Conservation (phyloP, 2,888 invertebrate species). For the Trichogramma evanescens region DNA sequence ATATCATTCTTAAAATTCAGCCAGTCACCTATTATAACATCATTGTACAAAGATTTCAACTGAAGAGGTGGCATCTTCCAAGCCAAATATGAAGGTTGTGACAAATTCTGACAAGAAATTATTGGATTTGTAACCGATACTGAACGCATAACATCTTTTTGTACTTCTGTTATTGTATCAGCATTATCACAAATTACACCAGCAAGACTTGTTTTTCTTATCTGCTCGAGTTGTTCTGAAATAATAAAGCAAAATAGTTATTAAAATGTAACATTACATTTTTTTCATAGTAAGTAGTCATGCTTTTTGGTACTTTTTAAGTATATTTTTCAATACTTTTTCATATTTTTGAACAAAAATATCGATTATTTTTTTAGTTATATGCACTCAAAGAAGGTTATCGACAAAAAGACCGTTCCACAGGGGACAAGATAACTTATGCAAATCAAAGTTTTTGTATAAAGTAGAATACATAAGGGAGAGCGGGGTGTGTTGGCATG, state of each 20-base stretch:
- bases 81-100: slow-evolving; percentile 51
- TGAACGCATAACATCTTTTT: slow-evolving; percentile 65
- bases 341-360: not conserved
- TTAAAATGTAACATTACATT: not conserved
- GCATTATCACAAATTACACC: slow-evolving; percentile 73
- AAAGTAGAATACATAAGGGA: too few species aligned
- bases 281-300: not conserved
- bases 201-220: slow-evolving; percentile 69
- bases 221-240: slow-evolving; percentile 69
- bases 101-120: slow-evolving; percentile 59
- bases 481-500: too few species aligned
- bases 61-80: slow-evolving; percentile 48
- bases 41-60: not conserved
- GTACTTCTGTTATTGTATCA: slow-evolving; percentile 57
- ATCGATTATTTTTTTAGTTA: not conserved
- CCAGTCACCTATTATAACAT: slow-evolving; percentile 8
- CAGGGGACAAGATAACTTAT: too few species aligned
- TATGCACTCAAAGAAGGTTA: too few species aligned
- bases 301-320: not conserved
- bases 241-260: slow-evolving; percentile 13
- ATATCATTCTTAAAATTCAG: slow-evolving; percentile 9
- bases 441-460: too few species aligned
- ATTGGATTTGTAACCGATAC: slow-evolving; percentile 54
- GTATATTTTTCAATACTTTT: not conserved
- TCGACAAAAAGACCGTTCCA: too few species aligned